Evolutionary conservation across 2,113 vertebrate species (phyloP), one percentile per base, ranked within the genome.

Genomic region (Barnardius zonarius): DNA sequence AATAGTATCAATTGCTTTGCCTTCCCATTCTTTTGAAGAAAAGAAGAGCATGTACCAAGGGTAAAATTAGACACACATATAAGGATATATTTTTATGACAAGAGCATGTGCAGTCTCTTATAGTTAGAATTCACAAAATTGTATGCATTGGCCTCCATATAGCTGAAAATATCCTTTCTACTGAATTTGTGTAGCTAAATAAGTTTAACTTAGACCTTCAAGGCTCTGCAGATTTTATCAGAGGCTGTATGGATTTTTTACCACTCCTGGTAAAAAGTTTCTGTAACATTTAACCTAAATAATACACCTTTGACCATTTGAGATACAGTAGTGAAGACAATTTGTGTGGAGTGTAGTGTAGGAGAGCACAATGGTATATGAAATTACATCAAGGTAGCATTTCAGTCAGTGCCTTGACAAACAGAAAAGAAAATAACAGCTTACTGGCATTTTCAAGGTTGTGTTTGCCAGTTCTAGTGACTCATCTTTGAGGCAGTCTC

Each of bases 91-190:
- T 82, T 92, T 79, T 85, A 74, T 90, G 66, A 78, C 39, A 81
- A 85, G 35, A 75, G 31, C 41, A 23, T 52, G 14, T 68, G 57
- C 22, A 79, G 33, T 67, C 37, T 92, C 37, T 84, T 70, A 88
- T 19, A 59, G 57, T 63, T 92, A 72, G 22, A 17, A 82, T 94
- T 68, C 63, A 77, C 17, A 46, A 61, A 91, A 93, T 31, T 92
- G 35, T 54, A 64, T 83, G 62, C 48, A 73, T 55, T 91, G 54
- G 30, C 49, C 68, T 91, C 75, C 37, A 41, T 54, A 62, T 23
- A 84, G 73, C 68, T 92, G 57, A 80, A 95, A 92, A 90, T 95
- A 90, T 83, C 23, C 62, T 90, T 93, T 73, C 66, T 86, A 64
- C 68, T 77, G 76, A 80, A 73, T 90, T 73, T 90, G 66, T 73